Conservation (phyloP, 2,888 invertebrate genomes). For the Dynastes hyllus region DNA sequence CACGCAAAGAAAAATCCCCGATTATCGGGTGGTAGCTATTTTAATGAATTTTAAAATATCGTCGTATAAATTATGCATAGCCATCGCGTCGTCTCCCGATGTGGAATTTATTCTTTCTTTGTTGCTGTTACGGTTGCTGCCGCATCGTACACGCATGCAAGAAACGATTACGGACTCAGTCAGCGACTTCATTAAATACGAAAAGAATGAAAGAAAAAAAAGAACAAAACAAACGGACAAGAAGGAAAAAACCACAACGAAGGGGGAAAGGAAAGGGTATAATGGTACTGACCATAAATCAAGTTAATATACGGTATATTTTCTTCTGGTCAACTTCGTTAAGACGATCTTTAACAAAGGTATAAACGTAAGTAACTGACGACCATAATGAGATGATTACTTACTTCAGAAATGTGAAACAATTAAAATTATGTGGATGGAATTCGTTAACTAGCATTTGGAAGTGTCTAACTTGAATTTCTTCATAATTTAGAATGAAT, state of each 20-base stretch:
- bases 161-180: slow-evolving; percentile 1
- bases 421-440: not conserved
- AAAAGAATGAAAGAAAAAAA: not conserved
- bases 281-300: slow-evolving; percentile 1
- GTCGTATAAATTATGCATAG: slow-evolving; percentile 12
- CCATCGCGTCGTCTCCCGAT: not conserved
- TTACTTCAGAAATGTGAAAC: not conserved
- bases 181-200: slow-evolving; percentile 13
- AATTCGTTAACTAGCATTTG: not conserved
- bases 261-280: not conserved
- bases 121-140: too few relatives aligned
- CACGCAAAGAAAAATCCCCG: slow-evolving; percentile 1
- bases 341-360: too few relatives aligned
- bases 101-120: slow-evolving; percentile 9
- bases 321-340: too few relatives aligned
- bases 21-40: not conserved
- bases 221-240: not conserved
- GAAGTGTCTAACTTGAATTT: too few relatives aligned
- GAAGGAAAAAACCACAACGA: too few relatives aligned
- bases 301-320: slow-evolving; percentile 11
- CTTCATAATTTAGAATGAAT: too few relatives aligned
- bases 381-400: too few relatives aligned
- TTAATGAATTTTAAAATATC: slow-evolving; percentile 16
- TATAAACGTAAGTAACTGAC: too few relatives aligned
- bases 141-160: not conserved